phyloP scores from a whole-genome alignment of 1,140 invertebrate genomes.

The Mizuhopecten yessoensis region DNA sequence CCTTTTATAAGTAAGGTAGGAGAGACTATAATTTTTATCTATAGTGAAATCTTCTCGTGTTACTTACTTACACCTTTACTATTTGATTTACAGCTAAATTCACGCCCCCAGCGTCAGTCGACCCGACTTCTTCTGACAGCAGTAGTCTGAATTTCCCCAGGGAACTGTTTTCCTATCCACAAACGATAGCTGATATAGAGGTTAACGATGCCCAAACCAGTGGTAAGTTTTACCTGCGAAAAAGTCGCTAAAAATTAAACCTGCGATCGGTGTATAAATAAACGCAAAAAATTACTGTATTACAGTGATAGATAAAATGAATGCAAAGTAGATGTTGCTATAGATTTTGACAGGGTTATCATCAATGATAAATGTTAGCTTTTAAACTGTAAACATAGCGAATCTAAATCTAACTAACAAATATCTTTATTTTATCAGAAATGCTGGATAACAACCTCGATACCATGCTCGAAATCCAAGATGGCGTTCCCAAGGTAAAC shows the following conservation, averaged over 20 bases:
- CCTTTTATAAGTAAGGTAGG: too few relatives aligned
- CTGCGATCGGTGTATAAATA: too few relatives aligned
- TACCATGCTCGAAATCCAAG: constrained; percentile 52
- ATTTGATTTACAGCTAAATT: constrained; percentile 23
- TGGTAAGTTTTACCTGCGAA: not conserved
- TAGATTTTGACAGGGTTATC: too few relatives aligned
- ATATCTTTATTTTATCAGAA: constrained; percentile 33
- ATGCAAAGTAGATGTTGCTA: too few relatives aligned
- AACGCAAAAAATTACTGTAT: too few relatives aligned
- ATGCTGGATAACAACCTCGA: constrained; percentile 59
- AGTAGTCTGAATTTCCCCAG: not conserved
- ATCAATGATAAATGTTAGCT: too few relatives aligned
- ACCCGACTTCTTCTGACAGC: not conserved
- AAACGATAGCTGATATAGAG: not conserved
- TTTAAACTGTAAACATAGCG: too few relatives aligned
- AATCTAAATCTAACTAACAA: too few relatives aligned
- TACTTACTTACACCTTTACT: not conserved
- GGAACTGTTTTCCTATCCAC: not conserved
- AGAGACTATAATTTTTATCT: not conserved
- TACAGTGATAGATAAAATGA: too few relatives aligned
- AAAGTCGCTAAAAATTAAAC: not conserved
- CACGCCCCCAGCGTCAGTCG: not conserved
- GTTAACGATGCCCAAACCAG: not conserved
- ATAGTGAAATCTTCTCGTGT: not conserved
- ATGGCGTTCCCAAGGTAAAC: constrained; percentile 60